phyloP scores from a whole-genome alignment of 2,113 vertebrate genomes.

The Euleptes europaea region DNA sequence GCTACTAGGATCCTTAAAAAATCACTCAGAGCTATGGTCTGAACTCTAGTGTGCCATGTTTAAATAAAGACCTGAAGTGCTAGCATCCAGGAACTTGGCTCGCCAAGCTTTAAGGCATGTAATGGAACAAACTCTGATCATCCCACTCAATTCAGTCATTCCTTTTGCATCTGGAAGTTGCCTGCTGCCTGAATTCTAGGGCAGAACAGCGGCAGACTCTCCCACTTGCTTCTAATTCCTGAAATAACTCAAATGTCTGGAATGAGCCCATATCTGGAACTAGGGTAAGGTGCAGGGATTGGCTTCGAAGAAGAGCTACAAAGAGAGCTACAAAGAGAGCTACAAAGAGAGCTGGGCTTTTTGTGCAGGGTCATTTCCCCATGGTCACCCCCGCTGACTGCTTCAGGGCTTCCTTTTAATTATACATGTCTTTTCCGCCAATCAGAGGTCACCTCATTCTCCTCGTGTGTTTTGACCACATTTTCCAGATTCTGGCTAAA shows the following conservation, averaged over 20 bases:
- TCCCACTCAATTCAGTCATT: neutral
- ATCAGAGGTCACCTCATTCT: too few relatives aligned
- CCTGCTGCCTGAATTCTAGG: conserved; percentile 1
- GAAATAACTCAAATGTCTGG: neutral
- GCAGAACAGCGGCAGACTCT: neutral
- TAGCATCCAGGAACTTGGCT: neutral
- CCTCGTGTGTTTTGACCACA: too few relatives aligned
- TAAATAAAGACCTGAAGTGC: neutral
- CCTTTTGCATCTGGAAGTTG: neutral
- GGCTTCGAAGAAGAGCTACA: neutral
- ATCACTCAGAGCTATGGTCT: neutral
- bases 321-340: neutral
- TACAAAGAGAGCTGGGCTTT: too few relatives aligned
- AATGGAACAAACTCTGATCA: neutral
- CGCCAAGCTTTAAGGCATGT: neutral
- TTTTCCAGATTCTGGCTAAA: too few relatives aligned
- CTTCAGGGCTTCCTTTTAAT: too few relatives aligned
- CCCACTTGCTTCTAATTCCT: neutral
- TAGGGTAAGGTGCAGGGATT: neutral
- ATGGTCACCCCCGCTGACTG: too few relatives aligned
- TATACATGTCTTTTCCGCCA: too few relatives aligned
- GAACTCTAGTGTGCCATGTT: neutral
- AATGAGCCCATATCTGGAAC: neutral
- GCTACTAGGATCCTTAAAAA: too few relatives aligned
- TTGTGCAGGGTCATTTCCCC: too few relatives aligned